phyloP scores from a whole-genome alignment of 2,797 vertebrate genomes.

The Semaprochilodus insignis region DNA sequence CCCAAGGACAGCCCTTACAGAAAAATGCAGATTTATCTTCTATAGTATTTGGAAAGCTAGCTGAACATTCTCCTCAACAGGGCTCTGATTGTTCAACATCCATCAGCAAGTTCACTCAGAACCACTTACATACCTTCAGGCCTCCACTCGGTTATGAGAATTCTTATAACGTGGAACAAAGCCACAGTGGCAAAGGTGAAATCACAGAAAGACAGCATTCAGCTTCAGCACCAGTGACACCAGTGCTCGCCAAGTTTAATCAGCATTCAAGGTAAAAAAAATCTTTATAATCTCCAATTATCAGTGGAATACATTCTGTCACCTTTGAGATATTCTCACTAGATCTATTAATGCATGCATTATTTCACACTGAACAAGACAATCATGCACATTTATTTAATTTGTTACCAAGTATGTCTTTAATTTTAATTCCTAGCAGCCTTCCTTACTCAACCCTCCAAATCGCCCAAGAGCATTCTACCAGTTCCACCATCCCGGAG shows the following conservation, averaged over 20 bases:
- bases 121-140: not conserved
- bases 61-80: not conserved
- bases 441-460: not conserved
- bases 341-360: too few species aligned
- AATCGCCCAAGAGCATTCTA: not conserved
- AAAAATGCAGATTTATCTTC: not conserved
- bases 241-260: not conserved
- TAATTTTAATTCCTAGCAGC: not conserved
- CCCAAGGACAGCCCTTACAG: not conserved
- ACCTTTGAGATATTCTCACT: not conserved
- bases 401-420: too few species aligned
- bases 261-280: not conserved
- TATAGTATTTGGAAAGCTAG: not conserved
- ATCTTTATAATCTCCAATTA: not conserved
- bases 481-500: conserved; percentile 1
- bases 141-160: not conserved
- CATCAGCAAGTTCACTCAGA: not conserved
- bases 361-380: not conserved
- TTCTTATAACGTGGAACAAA: not conserved
- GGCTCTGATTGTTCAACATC: not conserved
- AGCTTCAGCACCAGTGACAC: not conserved
- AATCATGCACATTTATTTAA: not conserved
- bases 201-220: not conserved
- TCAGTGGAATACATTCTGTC: not conserved
- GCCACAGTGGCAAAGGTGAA: not conserved